Conservation (phyloP, 2,797 vertebrate genomes). For the Lophius americanus region DNA sequence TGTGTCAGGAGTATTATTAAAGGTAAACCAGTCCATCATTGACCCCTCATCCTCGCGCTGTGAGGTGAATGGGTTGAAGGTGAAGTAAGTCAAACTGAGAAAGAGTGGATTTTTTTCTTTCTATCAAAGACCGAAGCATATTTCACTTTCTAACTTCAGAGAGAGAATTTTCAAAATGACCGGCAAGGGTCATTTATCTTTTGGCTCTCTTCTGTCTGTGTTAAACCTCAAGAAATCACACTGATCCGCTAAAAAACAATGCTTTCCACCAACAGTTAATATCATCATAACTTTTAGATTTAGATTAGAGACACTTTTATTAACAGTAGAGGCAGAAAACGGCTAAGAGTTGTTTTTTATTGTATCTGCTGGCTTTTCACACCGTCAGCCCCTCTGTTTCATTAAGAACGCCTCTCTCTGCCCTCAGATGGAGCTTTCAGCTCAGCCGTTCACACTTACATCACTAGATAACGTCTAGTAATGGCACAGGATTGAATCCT, state of each 20-base stretch:
- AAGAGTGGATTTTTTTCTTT: background rate
- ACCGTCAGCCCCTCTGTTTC: constrained; percentile 17
- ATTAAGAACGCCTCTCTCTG: constrained; percentile 13
- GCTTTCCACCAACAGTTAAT: no score
- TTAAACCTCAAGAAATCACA: background rate
- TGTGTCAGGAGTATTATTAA: background rate
- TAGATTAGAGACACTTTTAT: background rate
- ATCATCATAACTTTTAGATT: no score
- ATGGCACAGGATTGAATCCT: constrained; percentile 4
- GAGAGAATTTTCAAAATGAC: background rate
- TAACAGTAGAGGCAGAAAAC: constrained; percentile 3
- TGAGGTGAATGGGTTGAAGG: background rate
- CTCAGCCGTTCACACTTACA: constrained; percentile 8
- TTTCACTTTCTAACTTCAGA: background rate
- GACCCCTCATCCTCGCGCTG: background rate
- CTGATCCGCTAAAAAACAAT: background rate
- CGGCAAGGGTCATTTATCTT: background rate
- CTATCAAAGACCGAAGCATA: background rate
- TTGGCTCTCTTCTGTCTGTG: background rate
- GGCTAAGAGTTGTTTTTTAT: constrained; percentile 22
- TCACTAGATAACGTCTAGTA: background rate
- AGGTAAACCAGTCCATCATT: background rate
- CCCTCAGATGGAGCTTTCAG: constrained; percentile 14
- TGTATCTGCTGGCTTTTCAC: constrained; percentile 27
- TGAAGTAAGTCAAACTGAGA: background rate